These are phyloP conservation scores for Scaptomyza graminum DNA, from an alignment of 1,140 invertebrate genomes.

Conservation along the genomic window DNA sequence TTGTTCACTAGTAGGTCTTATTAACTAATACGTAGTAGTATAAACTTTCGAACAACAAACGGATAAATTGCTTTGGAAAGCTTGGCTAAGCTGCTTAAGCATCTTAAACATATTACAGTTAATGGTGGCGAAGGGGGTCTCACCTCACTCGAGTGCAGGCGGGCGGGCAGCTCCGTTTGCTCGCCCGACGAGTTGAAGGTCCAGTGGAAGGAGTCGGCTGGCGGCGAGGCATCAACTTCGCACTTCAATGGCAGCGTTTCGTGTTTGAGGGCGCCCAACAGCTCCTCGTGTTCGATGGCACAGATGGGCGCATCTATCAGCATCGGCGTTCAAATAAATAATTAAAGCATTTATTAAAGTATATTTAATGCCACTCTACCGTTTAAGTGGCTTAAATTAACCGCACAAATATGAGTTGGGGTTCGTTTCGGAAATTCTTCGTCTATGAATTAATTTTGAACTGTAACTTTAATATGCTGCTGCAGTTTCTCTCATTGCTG, in stretches of 20 bases:
- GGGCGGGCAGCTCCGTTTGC: conserved; percentile 89
- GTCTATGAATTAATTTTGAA: conserved; percentile 65
- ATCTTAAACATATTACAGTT: conserved; percentile 20
- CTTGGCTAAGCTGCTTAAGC: conserved; percentile 7
- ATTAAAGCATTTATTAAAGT: conserved; percentile 65
- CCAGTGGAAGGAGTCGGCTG: conserved; percentile 92
- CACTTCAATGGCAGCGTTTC: conserved; percentile 93
- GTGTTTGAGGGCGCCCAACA: conserved; percentile 92
- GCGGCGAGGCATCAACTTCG: conserved; percentile 93
- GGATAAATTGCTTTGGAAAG: conserved; percentile 15
- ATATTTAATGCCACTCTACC: conserved; percentile 49
- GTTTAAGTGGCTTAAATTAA: conserved; percentile 25
- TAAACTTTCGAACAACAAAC: background rate
- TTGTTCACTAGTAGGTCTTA: background rate
- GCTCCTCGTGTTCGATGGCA: conserved; percentile 89
- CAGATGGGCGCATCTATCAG: conserved; percentile 91
- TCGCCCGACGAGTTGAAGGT: conserved; percentile 95
- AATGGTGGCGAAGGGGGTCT: conserved; percentile 34
- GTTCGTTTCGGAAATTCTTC: conserved; percentile 46
- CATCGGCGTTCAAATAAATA: conserved; percentile 45
- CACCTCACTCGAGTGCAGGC: conserved; percentile 86
- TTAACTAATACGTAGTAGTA: background rate
- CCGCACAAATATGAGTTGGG: conserved; percentile 12
- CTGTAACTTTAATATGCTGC: conserved; percentile 27
- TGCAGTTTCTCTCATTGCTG: conserved; percentile 32